Evolutionary conservation across 2,113 vertebrate species (phyloP).

Genomic region (zebrafish (Danio rerio)): DNA sequence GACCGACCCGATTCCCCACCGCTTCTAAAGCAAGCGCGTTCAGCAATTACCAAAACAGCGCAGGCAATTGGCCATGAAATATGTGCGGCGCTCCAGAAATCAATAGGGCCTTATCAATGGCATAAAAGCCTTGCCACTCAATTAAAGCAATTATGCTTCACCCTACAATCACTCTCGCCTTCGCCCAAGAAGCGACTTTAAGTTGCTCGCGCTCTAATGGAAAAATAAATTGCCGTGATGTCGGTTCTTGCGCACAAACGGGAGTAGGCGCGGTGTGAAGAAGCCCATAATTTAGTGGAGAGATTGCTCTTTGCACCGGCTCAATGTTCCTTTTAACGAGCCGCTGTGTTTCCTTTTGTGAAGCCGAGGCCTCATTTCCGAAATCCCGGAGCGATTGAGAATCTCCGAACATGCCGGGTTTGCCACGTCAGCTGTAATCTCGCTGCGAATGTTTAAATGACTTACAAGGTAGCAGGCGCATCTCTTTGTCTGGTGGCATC

Average conservation of each 20-base stretch:
- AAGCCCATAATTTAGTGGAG: slow-evolving; percentile 48
- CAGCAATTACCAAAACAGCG: slow-evolving; percentile 39
- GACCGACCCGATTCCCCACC: background rate
- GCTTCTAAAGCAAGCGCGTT: background rate
- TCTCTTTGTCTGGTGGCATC: slow-evolving; percentile 53
- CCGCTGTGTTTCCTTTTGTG: slow-evolving; percentile 45
- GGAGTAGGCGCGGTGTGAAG: slow-evolving; percentile 8
- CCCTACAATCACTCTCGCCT: slow-evolving; percentile 43
- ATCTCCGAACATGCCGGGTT: slow-evolving; percentile 35
- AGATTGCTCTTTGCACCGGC: slow-evolving; percentile 41
- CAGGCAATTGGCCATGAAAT: slow-evolving; percentile 41
- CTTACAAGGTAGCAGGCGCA: slow-evolving; percentile 51
- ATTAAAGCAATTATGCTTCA: slow-evolving; percentile 56
- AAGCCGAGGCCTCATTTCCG: slow-evolving; percentile 48
- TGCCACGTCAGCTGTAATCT: slow-evolving; percentile 44
- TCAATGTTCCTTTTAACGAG: slow-evolving; percentile 49
- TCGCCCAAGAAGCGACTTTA: slow-evolving; percentile 25
- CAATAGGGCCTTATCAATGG: slow-evolving; percentile 59
- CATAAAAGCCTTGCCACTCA: slow-evolving; percentile 59
- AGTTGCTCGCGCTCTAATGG: slow-evolving; percentile 54
- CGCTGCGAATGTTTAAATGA: slow-evolving; percentile 50
- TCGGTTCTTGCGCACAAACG: slow-evolving; percentile 24
- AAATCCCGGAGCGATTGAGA: slow-evolving; percentile 30
- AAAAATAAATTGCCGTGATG: slow-evolving; percentile 61
- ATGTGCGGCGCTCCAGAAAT: slow-evolving; percentile 42